Evolutionary conservation across 35 echinoderm and acorn worm genomes (phyloP).

Genomic region (Lytechinus variegatus): DNA sequence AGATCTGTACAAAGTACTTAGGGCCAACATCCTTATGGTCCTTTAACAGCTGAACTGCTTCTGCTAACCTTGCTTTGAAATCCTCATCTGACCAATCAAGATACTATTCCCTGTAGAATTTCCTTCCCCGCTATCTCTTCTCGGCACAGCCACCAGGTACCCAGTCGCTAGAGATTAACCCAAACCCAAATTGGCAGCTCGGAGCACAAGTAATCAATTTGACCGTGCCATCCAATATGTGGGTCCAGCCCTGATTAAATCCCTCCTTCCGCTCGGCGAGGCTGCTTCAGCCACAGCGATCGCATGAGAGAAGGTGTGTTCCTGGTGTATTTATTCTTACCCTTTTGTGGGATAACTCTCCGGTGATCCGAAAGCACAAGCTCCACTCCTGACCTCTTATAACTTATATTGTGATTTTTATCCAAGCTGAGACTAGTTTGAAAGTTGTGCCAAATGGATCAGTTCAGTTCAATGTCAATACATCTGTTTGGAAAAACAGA

Average conservation of each 20-base stretch:
- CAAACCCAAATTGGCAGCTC: slow-evolving; percentile 22
- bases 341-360: not conserved
- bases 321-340: not conserved
- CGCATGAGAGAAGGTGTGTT: not conserved
- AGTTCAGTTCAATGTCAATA: not conserved
- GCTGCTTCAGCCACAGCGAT: not conserved
- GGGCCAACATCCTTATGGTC: not conserved
- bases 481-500: not conserved
- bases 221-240: not conserved
- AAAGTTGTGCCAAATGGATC: not conserved
- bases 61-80: not conserved
- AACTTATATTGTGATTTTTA: not conserved
- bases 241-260: not conserved
- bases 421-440: not conserved
- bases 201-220: slow-evolving; percentile 12
- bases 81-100: not conserved
- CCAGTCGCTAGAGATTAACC: slow-evolving; percentile 9
- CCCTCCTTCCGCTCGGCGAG: not conserved
- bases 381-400: not conserved
- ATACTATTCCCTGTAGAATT: not conserved
- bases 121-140: slow-evolving; percentile 17
- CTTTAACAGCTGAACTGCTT: not conserved
- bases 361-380: not conserved
- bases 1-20: slow-evolving; percentile 12
- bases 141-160: not conserved